A percentile compares a stretch with the other conserved stretches of the same genome.
These are phyloP conservation scores for Gymnosoma rotundatum DNA, from an alignment of 2,888 invertebrate genomes.

Conservation along the genomic window DNA sequence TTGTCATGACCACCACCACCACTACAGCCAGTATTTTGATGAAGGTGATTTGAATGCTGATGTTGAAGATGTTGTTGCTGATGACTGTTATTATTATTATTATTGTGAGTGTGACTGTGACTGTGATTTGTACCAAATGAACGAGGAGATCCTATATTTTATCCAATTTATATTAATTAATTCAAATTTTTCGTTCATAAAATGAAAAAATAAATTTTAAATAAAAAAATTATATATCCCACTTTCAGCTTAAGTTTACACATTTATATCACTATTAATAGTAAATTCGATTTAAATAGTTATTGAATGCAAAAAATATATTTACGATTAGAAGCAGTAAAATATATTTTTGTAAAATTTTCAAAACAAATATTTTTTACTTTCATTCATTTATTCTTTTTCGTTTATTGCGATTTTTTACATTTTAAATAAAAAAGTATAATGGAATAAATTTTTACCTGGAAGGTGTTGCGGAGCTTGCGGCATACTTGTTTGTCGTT, in stretches of 20 bases:
- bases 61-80: constrained; percentile 72
- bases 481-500: constrained; percentile 81
- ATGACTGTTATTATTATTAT: constrained; percentile 46
- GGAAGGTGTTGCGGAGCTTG: constrained; percentile 82
- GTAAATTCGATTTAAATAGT: too few relatives aligned
- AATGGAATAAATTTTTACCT: constrained; percentile 75
- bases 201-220: background rate
- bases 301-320: too few relatives aligned
- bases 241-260: constrained; percentile 11
- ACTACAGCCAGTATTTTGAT: constrained; percentile 40
- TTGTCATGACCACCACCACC: constrained; percentile 39
- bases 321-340: too few relatives aligned
- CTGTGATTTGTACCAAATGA: constrained; percentile 76
- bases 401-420: too few relatives aligned
- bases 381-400: background rate
- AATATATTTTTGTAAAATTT: background rate
- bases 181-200: background rate
- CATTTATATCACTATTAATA: background rate
- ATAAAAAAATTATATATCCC: constrained; percentile 18
- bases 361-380: background rate
- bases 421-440: background rate
- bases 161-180: constrained; percentile 62
- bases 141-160: constrained; percentile 81
- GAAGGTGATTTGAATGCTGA: constrained; percentile 71
- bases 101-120: constrained; percentile 68